phyloP scores from a whole-genome alignment of 2,113 vertebrate species.

The Phyllostomus discolor region DNA sequence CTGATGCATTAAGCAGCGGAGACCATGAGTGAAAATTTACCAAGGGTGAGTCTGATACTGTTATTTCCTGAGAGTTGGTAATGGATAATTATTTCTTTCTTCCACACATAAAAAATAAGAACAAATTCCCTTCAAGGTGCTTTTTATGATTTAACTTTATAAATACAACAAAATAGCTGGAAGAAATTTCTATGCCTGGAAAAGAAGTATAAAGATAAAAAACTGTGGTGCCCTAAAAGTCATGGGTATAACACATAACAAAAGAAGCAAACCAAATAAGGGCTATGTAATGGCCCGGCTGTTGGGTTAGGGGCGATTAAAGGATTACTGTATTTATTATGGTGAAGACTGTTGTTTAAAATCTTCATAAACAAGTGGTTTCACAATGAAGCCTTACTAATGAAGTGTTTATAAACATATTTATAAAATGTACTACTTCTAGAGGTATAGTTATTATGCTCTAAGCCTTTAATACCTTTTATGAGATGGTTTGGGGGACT shows the following conservation, averaged over 20 bases:
- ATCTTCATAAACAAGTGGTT: slow-evolving; percentile 45
- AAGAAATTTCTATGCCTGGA: slow-evolving; percentile 11
- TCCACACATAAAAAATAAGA: background rate
- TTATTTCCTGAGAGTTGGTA: background rate
- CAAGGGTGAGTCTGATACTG: background rate
- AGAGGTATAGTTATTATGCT: background rate
- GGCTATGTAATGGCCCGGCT: background rate
- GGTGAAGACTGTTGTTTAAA: slow-evolving; percentile 10
- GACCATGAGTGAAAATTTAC: background rate
- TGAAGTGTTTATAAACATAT: slow-evolving; percentile 40
- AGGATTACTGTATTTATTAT: slow-evolving; percentile 26
- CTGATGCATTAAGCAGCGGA: background rate
- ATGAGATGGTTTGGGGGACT: background rate
- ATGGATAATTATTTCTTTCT: background rate
- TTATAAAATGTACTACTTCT: slow-evolving; percentile 30
- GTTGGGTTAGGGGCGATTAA: background rate
- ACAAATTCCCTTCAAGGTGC: background rate
- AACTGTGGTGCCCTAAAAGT: background rate
- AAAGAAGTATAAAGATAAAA: slow-evolving; percentile 30
- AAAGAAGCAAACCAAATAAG: background rate
- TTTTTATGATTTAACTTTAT: background rate
- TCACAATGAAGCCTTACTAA: slow-evolving; percentile 29
- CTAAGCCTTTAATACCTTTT: slow-evolving; percentile 1
- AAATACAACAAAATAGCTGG: background rate
- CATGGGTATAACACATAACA: background rate